These are phyloP conservation scores for Ephestia elutella DNA, from an alignment of 1,140 invertebrate genomes.

Conservation along the genomic window DNA sequence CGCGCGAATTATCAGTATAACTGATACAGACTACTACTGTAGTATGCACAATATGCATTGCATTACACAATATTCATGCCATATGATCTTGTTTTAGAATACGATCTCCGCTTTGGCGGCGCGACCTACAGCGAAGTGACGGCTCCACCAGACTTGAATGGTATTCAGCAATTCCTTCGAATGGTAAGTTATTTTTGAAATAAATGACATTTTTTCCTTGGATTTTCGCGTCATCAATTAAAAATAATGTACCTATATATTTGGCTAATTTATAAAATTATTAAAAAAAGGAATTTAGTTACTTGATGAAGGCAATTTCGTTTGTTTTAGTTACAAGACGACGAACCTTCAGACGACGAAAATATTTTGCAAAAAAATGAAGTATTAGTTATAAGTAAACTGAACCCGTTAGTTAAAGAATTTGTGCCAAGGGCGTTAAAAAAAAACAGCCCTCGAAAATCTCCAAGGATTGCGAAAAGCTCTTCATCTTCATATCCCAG, in stretches of 20 bases:
- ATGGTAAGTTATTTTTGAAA: too few species aligned
- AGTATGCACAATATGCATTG: too few species aligned
- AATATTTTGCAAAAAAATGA: neutral
- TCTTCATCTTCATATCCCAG: too few species aligned
- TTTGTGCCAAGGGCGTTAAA: conserved; percentile 30
- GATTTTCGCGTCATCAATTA: neutral
- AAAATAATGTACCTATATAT: too few species aligned
- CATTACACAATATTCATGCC: neutral
- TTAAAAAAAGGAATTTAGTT: too few species aligned
- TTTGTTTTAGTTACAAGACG: conserved; percentile 34
- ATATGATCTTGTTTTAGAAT: neutral
- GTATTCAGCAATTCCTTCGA: conserved; percentile 32
- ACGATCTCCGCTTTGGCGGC: neutral
- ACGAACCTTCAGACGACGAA: conserved; percentile 12
- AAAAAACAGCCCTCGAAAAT: neutral
- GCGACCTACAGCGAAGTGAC: neutral
- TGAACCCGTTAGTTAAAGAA: conserved; percentile 43
- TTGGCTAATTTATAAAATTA: too few species aligned
- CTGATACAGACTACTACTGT: too few species aligned
- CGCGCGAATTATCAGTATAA: too few species aligned
- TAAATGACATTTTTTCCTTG: too few species aligned
- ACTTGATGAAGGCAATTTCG: neutral
- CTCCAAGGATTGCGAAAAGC: neutral
- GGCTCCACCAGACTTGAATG: conserved; percentile 27
- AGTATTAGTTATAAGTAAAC: conserved; percentile 34